A percentile compares a stretch with the other conserved stretches of the same genome.
Evolutionary conservation across 1,140 invertebrate species (phyloP).

Genomic region (Nasonia longicornis): DNA sequence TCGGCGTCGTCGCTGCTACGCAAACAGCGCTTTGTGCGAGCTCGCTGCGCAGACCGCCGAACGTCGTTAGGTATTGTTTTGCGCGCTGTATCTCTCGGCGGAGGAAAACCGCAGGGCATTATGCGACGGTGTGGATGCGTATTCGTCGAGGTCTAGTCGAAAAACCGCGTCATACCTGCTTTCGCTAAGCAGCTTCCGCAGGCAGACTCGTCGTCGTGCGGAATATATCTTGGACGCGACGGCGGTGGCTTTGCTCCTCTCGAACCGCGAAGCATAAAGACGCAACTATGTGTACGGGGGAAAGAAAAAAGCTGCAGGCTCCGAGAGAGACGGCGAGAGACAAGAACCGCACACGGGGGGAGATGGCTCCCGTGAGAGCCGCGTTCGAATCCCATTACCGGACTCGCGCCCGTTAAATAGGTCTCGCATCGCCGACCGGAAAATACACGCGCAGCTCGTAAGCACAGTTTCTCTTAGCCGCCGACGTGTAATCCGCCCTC

Average conservation of each 20-base stretch:
- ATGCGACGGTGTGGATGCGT: neutral
- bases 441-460: slow-evolving; percentile 65
- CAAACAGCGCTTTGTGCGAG: neutral
- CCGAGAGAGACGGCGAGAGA: neutral
- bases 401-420: slow-evolving; percentile 71
- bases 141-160: slow-evolving; percentile 39
- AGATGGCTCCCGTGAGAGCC: slow-evolving; percentile 65
- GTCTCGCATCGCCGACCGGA: slow-evolving; percentile 71
- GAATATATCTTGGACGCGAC: neutral
- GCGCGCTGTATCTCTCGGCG: slow-evolving; percentile 34
- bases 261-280: neutral
- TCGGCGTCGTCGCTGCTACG: too few relatives aligned
- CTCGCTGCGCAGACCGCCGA: neutral
- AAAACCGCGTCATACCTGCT: slow-evolving; percentile 50
- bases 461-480: slow-evolving; percentile 46
- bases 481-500: neutral
- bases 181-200: slow-evolving; percentile 30
- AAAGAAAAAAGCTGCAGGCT: neutral
- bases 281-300: neutral
- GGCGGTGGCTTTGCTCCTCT: neutral
- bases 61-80: slow-evolving; percentile 60
- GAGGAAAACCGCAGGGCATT: slow-evolving; percentile 5
- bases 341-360: slow-evolving; percentile 50
- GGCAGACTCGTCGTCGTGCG: neutral
- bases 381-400: slow-evolving; percentile 71